A percentile compares a stretch with the other conserved stretches of the same genome.
phyloP scores from a whole-genome alignment of 2,113 vertebrate genomes.

The Nothocercus julius region DNA sequence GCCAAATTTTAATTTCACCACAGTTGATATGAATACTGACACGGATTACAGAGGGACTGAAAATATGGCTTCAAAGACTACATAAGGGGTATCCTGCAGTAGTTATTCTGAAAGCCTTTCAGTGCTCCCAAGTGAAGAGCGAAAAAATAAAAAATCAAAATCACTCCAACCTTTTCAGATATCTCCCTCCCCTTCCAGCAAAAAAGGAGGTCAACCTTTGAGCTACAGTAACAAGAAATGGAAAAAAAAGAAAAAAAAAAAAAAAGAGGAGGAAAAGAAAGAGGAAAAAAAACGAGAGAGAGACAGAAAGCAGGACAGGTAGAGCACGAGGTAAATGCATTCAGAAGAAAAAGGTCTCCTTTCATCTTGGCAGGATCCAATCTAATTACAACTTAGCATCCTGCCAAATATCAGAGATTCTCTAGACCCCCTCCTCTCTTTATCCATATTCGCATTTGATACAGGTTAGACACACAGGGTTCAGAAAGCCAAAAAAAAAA shows the following conservation, averaged over 20 bases:
- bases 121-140: neutral
- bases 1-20: neutral
- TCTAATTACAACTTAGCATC: neutral
- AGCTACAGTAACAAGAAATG: neutral
- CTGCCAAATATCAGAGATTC: neutral
- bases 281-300: too few relatives aligned
- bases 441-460: neutral
- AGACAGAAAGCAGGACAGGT: neutral
- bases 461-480: neutral
- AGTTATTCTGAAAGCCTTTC: neutral
- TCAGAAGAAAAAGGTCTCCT: neutral
- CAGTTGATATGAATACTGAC: neutral
- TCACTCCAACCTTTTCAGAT: neutral
- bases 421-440: neutral
- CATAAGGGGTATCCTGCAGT: neutral
- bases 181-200: neutral
- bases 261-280: too few relatives aligned
- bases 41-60: neutral
- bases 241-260: neutral
- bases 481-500: neutral
- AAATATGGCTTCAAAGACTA: neutral
- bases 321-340: neutral
- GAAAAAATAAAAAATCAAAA: neutral
- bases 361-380: neutral
- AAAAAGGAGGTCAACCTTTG: neutral